These are phyloP conservation scores for Candoia aspera DNA, from an alignment of 2,113 vertebrate genomes.

Conservation along the genomic window DNA sequence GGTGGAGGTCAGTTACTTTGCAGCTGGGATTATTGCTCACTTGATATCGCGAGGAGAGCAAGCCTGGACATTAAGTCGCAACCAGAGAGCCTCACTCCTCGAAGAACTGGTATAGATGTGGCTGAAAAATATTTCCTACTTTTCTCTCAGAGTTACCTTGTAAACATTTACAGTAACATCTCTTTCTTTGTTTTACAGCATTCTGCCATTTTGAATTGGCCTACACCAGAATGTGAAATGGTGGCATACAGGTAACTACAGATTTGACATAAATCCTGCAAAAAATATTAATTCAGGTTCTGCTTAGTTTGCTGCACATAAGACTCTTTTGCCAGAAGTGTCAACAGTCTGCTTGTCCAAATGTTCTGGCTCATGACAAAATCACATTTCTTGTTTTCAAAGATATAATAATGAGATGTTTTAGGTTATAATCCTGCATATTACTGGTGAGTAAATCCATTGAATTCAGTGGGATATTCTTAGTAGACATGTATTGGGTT, in stretches of 20 bases:
- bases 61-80: constrained; percentile 86
- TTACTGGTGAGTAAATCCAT: neutral
- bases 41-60: constrained; percentile 94
- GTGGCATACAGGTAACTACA: constrained; percentile 94
- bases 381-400: neutral
- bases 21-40: constrained; percentile 95
- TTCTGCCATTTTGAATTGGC: constrained; percentile 94
- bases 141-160: constrained; percentile 4
- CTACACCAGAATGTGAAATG: constrained; percentile 97
- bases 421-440: too few relatives aligned
- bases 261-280: constrained; percentile 2
- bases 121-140: constrained; percentile 48
- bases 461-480: neutral
- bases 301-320: constrained; percentile 10
- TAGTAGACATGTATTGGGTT: neutral
- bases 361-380: neutral
- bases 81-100: constrained; percentile 85
- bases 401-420: neutral
- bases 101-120: constrained; percentile 86
- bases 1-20: constrained; percentile 99
- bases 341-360: neutral
- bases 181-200: constrained; percentile 80
- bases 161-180: constrained; percentile 41
- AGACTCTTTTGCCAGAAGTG: neutral
- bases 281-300: constrained; percentile 12